Base-by-base conservation (phyloP, 2,113 vertebrate genomes). In the Dicerorhinus sumatrensis region DNA sequence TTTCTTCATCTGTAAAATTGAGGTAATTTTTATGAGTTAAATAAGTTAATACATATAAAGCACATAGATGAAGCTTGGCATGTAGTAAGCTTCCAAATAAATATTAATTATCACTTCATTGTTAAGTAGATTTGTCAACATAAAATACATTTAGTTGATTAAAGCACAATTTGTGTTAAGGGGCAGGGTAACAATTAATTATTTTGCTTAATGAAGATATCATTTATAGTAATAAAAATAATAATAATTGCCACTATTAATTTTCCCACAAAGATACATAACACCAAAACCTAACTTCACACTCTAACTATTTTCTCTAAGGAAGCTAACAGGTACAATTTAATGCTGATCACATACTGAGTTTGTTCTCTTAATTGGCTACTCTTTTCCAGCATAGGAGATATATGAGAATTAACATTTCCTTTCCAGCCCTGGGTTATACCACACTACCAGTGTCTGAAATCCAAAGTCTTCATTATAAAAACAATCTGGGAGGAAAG, bases 321-420 rank as follows among this genome's bases (percentile, higher is more conserved):
- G 63, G n/a, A 80, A 95, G 8, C 42, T 95, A 94, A 31, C 25
- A 76, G 89, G 11, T 36, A 17, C 2, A 31, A 46, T 92, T 84
- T 54, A 72, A 86, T 93, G 46, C 5, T 85, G 65, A 60, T 76
- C 20, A 75, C 60, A 92, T 70, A 27, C 0, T 80, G 31, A 95
- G 36, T 81, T 89, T 97, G 27, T 65, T 79, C 69, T 94, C 77
- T 96, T 98, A 83, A 76, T 23, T 96, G 25, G 81, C 63, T 88
- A 29, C 36, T 54, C 6, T 90, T 96, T 89, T 56, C n/a, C 84
- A 65, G 31, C 51, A 88, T 58, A 62, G 27, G n/a, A 87, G 21
- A 95, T 46, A 70, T 5, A 85, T 46, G 23, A 95, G 42, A 94
- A 89, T 17, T 73, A 75, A 20, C 46, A 95, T 73, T 91, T 89